These are phyloP conservation scores for Drosophila nr. medialis DNA, from an alignment of 2,888 invertebrate genomes.

Conservation along the genomic window DNA sequence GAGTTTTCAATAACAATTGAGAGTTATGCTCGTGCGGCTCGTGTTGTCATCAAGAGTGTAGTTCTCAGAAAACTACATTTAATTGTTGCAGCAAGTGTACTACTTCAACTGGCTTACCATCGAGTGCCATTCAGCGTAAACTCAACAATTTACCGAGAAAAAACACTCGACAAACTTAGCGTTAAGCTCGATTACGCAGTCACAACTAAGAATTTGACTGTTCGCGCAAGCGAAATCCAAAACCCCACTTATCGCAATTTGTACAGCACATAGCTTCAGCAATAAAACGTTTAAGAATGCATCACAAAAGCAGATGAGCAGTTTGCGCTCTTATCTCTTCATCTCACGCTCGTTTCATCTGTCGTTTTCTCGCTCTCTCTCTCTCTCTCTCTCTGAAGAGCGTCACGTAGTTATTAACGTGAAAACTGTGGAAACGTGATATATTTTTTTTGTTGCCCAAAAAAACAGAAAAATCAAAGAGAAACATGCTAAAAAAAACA, in stretches of 20 bases:
- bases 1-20: not conserved
- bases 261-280: constrained; percentile 1
- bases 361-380: not conserved
- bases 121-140: not conserved
- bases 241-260: constrained; percentile 2
- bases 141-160: not conserved
- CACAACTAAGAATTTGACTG: not conserved
- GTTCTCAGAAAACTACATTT: not conserved
- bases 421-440: constrained; percentile 33
- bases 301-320: not conserved
- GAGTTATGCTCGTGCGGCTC: not conserved
- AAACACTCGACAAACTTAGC: not conserved
- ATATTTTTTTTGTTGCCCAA: not conserved
- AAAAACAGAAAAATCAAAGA: not conserved
- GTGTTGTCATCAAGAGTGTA: not conserved
- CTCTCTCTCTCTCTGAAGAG: constrained; percentile 4
- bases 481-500: constrained; percentile 14
- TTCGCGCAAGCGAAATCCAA: not conserved
- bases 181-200: not conserved
- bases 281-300: constrained; percentile 32
- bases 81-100: not conserved
- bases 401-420: constrained; percentile 28
- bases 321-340: not conserved
- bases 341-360: not conserved
- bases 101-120: not conserved